Base-by-base conservation (phyloP, 2,888 invertebrate species). In the Lasioglossum zephyrum region DNA sequence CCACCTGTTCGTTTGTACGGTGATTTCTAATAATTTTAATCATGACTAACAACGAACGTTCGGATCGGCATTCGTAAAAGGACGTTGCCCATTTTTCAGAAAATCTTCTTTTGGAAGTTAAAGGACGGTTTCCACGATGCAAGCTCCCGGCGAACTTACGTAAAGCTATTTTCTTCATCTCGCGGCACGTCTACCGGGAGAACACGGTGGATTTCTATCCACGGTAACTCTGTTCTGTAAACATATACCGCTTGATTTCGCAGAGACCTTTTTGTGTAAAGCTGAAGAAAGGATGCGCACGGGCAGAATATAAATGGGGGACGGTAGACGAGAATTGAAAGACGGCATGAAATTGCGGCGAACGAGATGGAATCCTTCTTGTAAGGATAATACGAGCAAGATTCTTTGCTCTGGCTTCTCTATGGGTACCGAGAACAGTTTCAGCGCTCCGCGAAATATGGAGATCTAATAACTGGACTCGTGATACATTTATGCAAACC, bases 261-360 rank as follows among this genome's bases (percentile, higher is more conserved):
- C 44, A 22, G 47, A 57, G 81, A 73, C 70, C 47, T 44, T 66
- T 49, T 39, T 77, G 82, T 77, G 81, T 83, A 81, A 83, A 77
- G 76, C 36, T 41, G 31, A 36, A 53, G 75, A 26, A 72, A 77
- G 73, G 76, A 60, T 63, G 47, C 74, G 49, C 70, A 47, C 22
- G 47, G 26, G n/a, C 31, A 70, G 31, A 66, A 73, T 57, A 49
- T 36, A 18, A 75, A 41, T 36, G 60, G 11, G 31, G 81, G 57
- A 70, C 16, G 18, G 41, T 13, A 75, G 18, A 44, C 9, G 75
- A 9, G 26, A 63, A 66, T 60, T 41, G 75, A 44, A 44, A 60
- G 60, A 44, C 44, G 44, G 39, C 26, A 41, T 39, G 53, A 53
- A 57, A 74, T 74, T 53, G 74, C 53, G 53, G n/a, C 47, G 39